Base-by-base conservation (phyloP, 2,113 vertebrate genomes). In the Heliornis fulica region DNA sequence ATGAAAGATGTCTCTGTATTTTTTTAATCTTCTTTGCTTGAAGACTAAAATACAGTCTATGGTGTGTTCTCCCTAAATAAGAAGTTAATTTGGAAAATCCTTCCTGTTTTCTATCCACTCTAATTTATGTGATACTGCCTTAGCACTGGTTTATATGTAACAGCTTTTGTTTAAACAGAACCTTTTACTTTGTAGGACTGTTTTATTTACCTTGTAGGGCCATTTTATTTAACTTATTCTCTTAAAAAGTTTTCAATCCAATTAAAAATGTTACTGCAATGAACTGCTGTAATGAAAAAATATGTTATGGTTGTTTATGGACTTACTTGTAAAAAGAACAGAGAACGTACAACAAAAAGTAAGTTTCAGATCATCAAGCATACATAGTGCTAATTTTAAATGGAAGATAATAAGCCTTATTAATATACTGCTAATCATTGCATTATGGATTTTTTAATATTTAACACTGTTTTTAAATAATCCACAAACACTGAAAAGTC, bases 171-270 rank as follows among this genome's bases (percentile, higher is more conserved):
- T 87, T 86, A 68, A 94, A 86, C 40, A 60, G 60, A 75, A 61
- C 10, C 28, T 93, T 90, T 77, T 74, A 36, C n/a, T 80, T 48
- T 59, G n/a, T 56, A 56, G 32, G 20, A 15, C 63, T 83, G n/a
- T 83, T 94, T 95, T 81, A 74, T 43, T 96, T 83, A 70, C 32
- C 32, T 95, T n/a, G 5, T 56, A 56, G 32, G 20, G 17, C 63
- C 80, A 31, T 83, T 94, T 95, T 81, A 74, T 43, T 96, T 83
- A 70, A 29, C 32, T 95, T n/a, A 5, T 95, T 95, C 36, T 90
- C 68, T 54, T 70, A 60, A 64, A 51, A 80, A 31, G 8, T 57
- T 90, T 94, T 93, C 32, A 85, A n/a, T 91, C 23, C 54, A 80
- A 26, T 80, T 76, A 48, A 70, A 95, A 94, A 51, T 78, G 10